phyloP scores from a whole-genome alignment of 2,113 vertebrate species.

The Phylloscopus trochilus region DNA sequence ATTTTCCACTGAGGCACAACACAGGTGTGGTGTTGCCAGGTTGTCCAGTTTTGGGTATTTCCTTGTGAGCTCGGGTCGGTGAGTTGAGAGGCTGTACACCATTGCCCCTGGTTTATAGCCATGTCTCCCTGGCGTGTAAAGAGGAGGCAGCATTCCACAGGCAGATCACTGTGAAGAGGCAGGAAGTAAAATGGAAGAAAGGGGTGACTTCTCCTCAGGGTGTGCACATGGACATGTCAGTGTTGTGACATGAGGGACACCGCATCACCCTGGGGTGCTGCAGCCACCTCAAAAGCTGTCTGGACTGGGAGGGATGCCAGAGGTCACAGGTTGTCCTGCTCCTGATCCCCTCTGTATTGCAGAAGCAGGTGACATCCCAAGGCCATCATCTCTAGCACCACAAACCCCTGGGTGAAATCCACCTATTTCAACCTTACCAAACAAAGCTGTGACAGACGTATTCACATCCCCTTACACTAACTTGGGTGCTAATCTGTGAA shows the following conservation, averaged over 20 bases:
- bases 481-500: background rate
- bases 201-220: background rate
- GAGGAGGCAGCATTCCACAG: accelerated
- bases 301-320: background rate
- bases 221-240: background rate
- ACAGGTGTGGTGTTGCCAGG: background rate
- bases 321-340: background rate
- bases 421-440: background rate
- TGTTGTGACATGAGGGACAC: background rate
- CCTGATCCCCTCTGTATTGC: background rate
- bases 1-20: background rate
- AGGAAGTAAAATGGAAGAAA: background rate
- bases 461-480: background rate
- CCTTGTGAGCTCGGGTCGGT: background rate
- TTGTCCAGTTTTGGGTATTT: background rate
- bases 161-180: accelerated
- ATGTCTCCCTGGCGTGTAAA: background rate
- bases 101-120: background rate
- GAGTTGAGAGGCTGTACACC: accelerated
- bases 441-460: background rate
- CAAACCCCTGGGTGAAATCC: background rate
- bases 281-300: background rate
- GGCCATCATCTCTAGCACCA: accelerated
- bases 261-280: background rate
- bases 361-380: accelerated